Evolutionary conservation across 1,140 invertebrate species (phyloP), one percentile per base, ranked within the genome.

Genomic region (Epicauta chinensis): DNA sequence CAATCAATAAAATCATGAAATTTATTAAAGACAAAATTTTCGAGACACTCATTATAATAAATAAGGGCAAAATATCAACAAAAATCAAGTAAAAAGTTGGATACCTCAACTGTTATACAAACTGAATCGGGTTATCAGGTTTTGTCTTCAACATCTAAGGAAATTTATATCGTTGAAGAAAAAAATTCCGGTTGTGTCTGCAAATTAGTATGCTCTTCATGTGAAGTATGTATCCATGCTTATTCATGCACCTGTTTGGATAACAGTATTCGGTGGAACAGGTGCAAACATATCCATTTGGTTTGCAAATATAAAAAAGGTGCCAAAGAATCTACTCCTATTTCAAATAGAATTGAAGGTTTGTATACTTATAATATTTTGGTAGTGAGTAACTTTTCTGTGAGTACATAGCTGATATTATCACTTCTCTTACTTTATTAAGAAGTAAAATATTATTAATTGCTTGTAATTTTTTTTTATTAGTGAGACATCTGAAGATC

Each of bases 241-340:
- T 59, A 45, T 59, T 49, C 43, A 9, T 59, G 53, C 35, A 49
- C 37, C 7, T 59, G 57, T 29, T 12, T 56, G 6, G 57, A 59
- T 39, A 37, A 14, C 0, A 23, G 10, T 14, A 42, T 59, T 14
- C 43, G 43, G 30, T 56, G 54, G 49, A 59, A 56, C 32, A 55
- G 56, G 53, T 50, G 58, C 32, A 56, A 59, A 50, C 57, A 59
- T 42, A 56, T 59, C n/a, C 57, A 59, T 35, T 51, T 56, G 34
- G 46, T 35, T 38, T 56, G 46, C 31, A 14, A n/a, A n/a, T n/a
- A n/a, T n/a, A n/a, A n/a, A n/a, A n/a, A n/a, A n/a, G n/a, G n/a
- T n/a, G n/a, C n/a, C n/a, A n/a, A n/a, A n/a, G n/a, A n/a, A n/a
- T n/a, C n/a, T n/a, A n/a, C n/a, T n/a, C n/a, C n/a, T n/a, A n/a